A percentile compares a stretch with the other conserved stretches of the same genome.
phyloP scores from a whole-genome alignment of 1,140 invertebrate genomes.

The Drosophila fuyamai region DNA sequence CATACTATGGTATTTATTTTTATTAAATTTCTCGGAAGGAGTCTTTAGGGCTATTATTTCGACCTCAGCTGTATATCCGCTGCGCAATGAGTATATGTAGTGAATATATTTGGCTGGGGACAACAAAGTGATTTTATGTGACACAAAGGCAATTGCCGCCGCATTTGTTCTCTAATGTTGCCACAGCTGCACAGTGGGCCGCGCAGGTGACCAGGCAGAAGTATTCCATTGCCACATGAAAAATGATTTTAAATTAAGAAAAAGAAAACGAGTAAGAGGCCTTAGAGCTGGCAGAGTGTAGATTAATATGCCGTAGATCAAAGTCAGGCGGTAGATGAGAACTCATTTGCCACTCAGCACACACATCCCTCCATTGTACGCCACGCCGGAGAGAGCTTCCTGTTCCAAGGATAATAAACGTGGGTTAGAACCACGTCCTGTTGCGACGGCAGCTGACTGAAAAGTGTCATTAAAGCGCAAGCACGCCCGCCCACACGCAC shows the following conservation, averaged over 20 bases:
- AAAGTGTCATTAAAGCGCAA: slow-evolving; percentile 61
- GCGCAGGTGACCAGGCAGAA: slow-evolving; percentile 16
- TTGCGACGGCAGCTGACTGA: slow-evolving; percentile 41
- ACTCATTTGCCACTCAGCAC: slow-evolving; percentile 26
- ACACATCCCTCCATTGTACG: slow-evolving; percentile 17
- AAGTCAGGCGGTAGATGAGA: slow-evolving; percentile 21
- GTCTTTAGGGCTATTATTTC: not conserved
- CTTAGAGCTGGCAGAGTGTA: not conserved
- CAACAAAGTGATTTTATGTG: slow-evolving; percentile 74
- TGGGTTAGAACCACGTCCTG: slow-evolving; percentile 33
- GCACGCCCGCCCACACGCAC: slow-evolving; percentile 37
- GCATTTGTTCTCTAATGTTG: slow-evolving; percentile 43
- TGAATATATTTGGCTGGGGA: slow-evolving; percentile 23
- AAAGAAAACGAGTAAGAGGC: not conserved
- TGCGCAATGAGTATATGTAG: not conserved
- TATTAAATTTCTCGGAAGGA: too few species aligned
- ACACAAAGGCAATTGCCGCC: slow-evolving; percentile 56
- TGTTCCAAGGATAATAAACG: slow-evolving; percentile 52
- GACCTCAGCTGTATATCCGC: slow-evolving; percentile 1
- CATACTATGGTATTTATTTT: too few species aligned
- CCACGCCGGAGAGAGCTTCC: slow-evolving; percentile 1
- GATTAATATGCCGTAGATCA: slow-evolving; percentile 45
- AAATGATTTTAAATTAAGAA: slow-evolving; percentile 31
- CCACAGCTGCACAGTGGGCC: slow-evolving; percentile 48
- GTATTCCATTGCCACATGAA: slow-evolving; percentile 1